These are phyloP conservation scores for Tetragnatha montana DNA, from an alignment of 2,888 invertebrate genomes.

Conservation along the genomic window DNA sequence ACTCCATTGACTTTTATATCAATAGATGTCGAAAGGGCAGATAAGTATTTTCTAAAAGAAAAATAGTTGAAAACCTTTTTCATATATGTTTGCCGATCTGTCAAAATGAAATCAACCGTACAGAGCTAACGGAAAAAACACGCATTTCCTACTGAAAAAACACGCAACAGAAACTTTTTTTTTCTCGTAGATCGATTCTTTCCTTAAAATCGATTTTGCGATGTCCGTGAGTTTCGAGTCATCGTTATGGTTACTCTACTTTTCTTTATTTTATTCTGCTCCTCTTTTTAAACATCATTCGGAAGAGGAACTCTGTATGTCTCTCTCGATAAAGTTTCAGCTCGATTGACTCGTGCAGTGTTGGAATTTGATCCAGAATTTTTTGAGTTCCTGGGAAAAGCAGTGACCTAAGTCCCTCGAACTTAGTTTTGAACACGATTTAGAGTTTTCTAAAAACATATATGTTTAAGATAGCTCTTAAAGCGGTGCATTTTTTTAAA, in stretches of 20 bases:
- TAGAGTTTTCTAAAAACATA: too few relatives aligned
- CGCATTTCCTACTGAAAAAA: background rate
- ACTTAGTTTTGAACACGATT: too few relatives aligned
- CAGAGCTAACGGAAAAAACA: background rate
- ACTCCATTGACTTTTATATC: background rate
- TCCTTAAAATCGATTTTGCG: slow-evolving; percentile 50
- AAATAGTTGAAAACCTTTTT: background rate
- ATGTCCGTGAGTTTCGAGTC: slow-evolving; percentile 40
- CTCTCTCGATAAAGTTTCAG: too few relatives aligned
- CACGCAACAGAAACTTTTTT: slow-evolving; percentile 2
- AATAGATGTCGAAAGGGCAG: background rate
- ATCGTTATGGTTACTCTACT: slow-evolving; percentile 2
- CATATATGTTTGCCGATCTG: background rate
- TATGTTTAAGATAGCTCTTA: too few relatives aligned
- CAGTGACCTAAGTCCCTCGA: too few relatives aligned
- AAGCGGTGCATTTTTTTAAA: too few relatives aligned
- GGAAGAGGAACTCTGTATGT: slow-evolving; percentile 33
- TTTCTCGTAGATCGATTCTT: slow-evolving; percentile 12
- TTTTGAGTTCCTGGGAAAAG: background rate
- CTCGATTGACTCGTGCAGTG: slow-evolving; percentile 40
- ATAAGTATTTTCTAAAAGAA: background rate
- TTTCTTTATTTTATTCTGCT: background rate
- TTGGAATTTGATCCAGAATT: slow-evolving; percentile 31
- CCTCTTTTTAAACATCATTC: slow-evolving; percentile 22
- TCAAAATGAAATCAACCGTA: slow-evolving; percentile 29